phyloP scores from a whole-genome alignment of 1,140 invertebrate species.

The Epicauta chinensis region DNA sequence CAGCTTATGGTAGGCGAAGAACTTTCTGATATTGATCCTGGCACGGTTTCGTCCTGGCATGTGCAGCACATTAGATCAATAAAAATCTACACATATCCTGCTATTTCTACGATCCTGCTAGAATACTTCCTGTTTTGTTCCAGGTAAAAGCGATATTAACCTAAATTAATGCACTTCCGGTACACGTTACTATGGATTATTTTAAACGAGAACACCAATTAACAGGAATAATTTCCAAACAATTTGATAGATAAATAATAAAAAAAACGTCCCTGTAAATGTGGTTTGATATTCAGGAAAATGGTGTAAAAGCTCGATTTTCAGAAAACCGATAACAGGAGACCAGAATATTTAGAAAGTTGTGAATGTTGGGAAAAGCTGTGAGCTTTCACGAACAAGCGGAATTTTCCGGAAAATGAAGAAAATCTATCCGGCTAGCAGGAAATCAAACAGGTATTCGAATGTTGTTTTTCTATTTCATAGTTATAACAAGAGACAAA shows the following conservation, averaged over 20 bases:
- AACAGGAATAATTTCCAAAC: background rate
- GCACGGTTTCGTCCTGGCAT: background rate
- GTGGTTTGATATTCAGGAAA: slow-evolving; percentile 1
- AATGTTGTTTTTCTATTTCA: too few relatives aligned
- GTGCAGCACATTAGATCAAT: slow-evolving; percentile 7
- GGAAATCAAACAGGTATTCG: background rate
- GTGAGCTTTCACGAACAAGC: background rate
- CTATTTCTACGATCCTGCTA: slow-evolving; percentile 9
- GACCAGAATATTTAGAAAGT: slow-evolving; percentile 2
- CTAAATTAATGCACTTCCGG: background rate
- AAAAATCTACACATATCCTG: background rate
- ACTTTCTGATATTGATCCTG: too few relatives aligned
- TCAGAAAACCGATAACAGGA: slow-evolving; percentile 6
- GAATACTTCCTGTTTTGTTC: slow-evolving; percentile 9
- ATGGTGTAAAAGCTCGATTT: slow-evolving; percentile 10
- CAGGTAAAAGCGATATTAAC: slow-evolving; percentile 9
- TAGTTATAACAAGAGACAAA: too few relatives aligned
- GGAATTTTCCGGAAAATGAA: slow-evolving; percentile 14
- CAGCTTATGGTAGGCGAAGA: too few relatives aligned
- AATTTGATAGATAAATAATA: background rate
- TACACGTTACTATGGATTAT: background rate
- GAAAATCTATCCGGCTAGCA: slow-evolving; percentile 8
- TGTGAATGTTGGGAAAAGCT: background rate
- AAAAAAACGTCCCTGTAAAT: too few relatives aligned
- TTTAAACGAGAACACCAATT: background rate